Evolutionary conservation across 1,140 invertebrate genomes (phyloP).

Genomic region (Helicorthomorpha holstii): DNA sequence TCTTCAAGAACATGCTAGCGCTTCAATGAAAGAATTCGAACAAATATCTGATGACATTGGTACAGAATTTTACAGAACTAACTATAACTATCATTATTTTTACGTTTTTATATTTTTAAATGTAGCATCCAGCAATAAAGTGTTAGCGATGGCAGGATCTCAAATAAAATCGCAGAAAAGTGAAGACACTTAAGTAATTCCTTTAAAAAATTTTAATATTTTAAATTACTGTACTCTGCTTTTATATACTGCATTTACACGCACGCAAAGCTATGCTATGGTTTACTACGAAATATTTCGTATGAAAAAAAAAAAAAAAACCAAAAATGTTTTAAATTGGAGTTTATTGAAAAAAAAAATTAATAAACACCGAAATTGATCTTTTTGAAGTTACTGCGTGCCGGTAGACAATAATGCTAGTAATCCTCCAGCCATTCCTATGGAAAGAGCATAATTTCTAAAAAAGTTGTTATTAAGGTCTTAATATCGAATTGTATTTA

Average conservation of each 20-base stretch:
- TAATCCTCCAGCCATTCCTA: conserved; percentile 63
- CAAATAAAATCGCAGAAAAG: background rate
- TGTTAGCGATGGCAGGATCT: background rate
- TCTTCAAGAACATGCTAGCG: conserved; percentile 34
- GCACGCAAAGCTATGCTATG: too few species aligned
- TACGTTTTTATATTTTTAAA: background rate
- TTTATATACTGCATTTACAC: too few species aligned
- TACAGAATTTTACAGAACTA: conserved; percentile 11
- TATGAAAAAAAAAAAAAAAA: too few species aligned
- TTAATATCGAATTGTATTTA: background rate
- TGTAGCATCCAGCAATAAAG: background rate
- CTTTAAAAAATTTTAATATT: background rate
- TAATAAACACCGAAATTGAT: too few species aligned
- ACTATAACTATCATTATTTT: conserved; percentile 5
- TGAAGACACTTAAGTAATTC: background rate
- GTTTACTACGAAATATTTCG: too few species aligned
- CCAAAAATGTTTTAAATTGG: too few species aligned
- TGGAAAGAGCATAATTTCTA: conserved; percentile 78
- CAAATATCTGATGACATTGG: conserved; percentile 31
- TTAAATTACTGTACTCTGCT: background rate
- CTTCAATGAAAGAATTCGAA: conserved; percentile 35
- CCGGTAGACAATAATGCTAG: conserved; percentile 83
- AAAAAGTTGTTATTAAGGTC: too few species aligned
- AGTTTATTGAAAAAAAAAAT: too few species aligned
- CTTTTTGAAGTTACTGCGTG: conserved; percentile 28